Evolutionary conservation across 1,140 invertebrate species (phyloP), one percentile per base, ranked within the genome.

Genomic region (Drosophila littoralis): DNA sequence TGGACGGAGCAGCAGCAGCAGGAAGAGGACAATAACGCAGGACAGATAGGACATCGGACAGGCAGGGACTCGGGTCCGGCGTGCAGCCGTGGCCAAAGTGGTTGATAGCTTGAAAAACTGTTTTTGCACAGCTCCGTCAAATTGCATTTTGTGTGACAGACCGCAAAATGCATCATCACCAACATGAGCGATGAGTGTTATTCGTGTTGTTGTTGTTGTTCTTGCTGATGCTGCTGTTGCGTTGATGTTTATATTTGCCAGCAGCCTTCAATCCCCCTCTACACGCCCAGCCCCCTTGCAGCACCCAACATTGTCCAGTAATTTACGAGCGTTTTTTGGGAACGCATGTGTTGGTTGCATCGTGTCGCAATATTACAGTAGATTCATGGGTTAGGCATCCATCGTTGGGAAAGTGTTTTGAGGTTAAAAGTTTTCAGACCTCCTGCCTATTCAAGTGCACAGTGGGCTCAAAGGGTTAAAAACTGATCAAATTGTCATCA

Each of bases 111-210:
- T 81, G 88, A 91, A 91, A 91, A 91, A 91, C 88, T 89, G 88
- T 91, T 91, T 91, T 91, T 89, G 89, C 88, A 89, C 84, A 90
- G 81, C 81, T 82, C 82, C 85, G 86, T 91, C 90, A 91, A 91
- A 81, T 90, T 91, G 81, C 83, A 91, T 91, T 91, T 91, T 72
- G 81, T 85, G 80, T 91, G 90, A 91, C 90, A 91, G 90, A 91
- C 90, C 90, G 90, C 90, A 91, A 91, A 91, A 91, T 91, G 90
- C 90, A 91, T 91, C 90, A 91, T 91, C 90, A 90, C 90, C 85
- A 91, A 88, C 90, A 91, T 91, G 90, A 91, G 83, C 90, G 90
- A 91, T 91, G 90, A 91, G 79, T 90, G 90, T 84, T 80, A 69
- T 79, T 86, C 66, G 58, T 77, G 65, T 54, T 67, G 54, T 63